Conservation (phyloP, 2,113 vertebrate genomes). For the Columba janthina region DNA sequence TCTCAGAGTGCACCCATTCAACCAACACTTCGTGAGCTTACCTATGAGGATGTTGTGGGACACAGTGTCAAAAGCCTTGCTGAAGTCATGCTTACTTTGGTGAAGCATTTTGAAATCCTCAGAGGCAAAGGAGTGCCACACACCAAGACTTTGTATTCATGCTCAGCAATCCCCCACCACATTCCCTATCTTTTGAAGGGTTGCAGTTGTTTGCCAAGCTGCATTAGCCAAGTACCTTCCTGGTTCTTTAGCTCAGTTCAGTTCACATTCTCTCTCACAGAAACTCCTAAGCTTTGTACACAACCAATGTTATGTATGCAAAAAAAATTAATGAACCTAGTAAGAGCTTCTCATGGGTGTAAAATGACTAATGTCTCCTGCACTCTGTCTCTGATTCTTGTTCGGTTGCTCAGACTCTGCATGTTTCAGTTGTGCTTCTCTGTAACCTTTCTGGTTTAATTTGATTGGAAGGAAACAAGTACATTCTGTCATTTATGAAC, state of each 20-base stretch:
- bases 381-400: background rate
- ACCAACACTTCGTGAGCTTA: no score
- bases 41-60: no score
- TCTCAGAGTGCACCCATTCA: no score
- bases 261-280: background rate
- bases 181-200: background rate
- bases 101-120: background rate
- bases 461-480: background rate
- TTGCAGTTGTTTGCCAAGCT: background rate
- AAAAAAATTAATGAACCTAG: background rate
- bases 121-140: background rate
- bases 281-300: background rate
- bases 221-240: background rate
- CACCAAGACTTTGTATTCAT: fast-evolving
- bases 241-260: background rate
- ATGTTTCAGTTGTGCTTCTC: background rate
- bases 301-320: fast-evolving
- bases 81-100: background rate
- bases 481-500: background rate
- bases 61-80: no score
- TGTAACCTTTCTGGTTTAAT: background rate
- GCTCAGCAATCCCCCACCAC: no score
- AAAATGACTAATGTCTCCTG: background rate
- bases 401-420: background rate
- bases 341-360: background rate